These are phyloP conservation scores for Strigamia transsilvanica DNA, from an alignment of 2,888 invertebrate genomes.

Conservation along the genomic window DNA sequence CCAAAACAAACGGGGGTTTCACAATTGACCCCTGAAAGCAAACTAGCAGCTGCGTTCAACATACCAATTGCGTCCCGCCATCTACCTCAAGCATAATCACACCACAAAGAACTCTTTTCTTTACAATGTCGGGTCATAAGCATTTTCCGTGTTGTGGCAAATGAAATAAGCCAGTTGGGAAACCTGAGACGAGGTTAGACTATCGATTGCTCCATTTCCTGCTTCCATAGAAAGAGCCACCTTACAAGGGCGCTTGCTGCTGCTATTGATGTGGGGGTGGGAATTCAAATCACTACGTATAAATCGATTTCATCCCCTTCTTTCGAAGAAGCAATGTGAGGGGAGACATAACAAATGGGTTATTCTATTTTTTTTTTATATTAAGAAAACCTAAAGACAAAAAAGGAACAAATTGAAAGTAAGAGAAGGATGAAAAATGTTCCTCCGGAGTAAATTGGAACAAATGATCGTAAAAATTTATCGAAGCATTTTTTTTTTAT, in stretches of 20 bases:
- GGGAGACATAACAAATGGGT: slow-evolving; percentile 1
- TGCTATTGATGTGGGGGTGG: slow-evolving; percentile 23
- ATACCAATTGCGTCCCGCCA: slow-evolving; percentile 22
- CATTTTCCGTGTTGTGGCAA: slow-evolving; percentile 48
- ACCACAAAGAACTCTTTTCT: slow-evolving; percentile 43
- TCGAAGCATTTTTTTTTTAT: slow-evolving; percentile 41
- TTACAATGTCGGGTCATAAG: slow-evolving; percentile 34
- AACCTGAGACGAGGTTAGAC: slow-evolving; percentile 48
- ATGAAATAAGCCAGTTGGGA: slow-evolving; percentile 48
- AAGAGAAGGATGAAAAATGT: slow-evolving; percentile 17
- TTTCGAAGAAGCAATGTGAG: background rate
- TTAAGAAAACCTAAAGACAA: background rate
- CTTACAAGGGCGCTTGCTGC: slow-evolving; percentile 33
- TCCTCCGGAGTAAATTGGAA: slow-evolving; percentile 18
- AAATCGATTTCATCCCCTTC: slow-evolving; percentile 34
- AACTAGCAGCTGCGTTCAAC: slow-evolving; percentile 43
- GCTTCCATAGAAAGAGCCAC: slow-evolving; percentile 46
- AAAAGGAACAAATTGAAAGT: slow-evolving; percentile 24
- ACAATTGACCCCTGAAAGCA: slow-evolving; percentile 43
- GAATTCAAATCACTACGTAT: slow-evolving; percentile 24
- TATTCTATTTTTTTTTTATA: background rate
- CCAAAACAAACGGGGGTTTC: slow-evolving; percentile 37
- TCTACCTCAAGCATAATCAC: slow-evolving; percentile 35
- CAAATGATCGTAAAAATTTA: slow-evolving; percentile 43
- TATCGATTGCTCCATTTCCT: slow-evolving; percentile 49